Evolutionary conservation across 2,113 vertebrate species (phyloP).

Genomic region (Sorex fumeus): DNA sequence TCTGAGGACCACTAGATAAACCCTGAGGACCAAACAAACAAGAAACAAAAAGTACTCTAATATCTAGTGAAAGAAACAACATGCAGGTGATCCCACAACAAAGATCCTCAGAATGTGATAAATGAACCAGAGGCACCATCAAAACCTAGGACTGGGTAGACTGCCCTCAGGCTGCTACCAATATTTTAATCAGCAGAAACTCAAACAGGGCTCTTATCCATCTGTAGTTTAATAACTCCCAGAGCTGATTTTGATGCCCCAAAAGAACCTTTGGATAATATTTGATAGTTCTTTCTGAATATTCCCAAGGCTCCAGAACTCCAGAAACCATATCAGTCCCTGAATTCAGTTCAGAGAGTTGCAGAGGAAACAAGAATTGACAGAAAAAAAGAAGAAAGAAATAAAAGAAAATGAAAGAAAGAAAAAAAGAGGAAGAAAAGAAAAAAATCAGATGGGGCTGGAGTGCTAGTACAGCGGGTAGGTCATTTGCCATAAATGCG

Average conservation of each 20-base stretch:
- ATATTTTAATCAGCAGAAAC: neutral
- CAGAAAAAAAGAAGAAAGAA: neutral
- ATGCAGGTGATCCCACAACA: neutral
- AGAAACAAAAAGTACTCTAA: neutral
- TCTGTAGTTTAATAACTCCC: neutral
- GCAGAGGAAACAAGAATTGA: neutral
- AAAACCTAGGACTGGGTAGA: neutral
- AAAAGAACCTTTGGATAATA: too few relatives aligned
- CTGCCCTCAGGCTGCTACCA: neutral
- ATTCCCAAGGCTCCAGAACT: neutral
- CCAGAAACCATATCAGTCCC: neutral
- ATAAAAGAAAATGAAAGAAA: neutral
- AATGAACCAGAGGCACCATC: neutral
- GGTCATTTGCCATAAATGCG: too few relatives aligned
- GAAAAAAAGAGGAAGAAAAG: neutral
- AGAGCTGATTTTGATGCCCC: too few relatives aligned
- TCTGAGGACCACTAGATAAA: too few relatives aligned
- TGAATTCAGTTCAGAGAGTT: neutral
- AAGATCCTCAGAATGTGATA: neutral
- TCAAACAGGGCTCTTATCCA: neutral
- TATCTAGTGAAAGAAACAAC: neutral
- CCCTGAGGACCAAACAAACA: too few relatives aligned
- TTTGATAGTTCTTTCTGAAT: neutral
- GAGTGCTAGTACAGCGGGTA: too few relatives aligned
- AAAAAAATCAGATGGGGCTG: too few relatives aligned